Conservation (phyloP, 2,888 invertebrate genomes). For the Andrena marginata region DNA sequence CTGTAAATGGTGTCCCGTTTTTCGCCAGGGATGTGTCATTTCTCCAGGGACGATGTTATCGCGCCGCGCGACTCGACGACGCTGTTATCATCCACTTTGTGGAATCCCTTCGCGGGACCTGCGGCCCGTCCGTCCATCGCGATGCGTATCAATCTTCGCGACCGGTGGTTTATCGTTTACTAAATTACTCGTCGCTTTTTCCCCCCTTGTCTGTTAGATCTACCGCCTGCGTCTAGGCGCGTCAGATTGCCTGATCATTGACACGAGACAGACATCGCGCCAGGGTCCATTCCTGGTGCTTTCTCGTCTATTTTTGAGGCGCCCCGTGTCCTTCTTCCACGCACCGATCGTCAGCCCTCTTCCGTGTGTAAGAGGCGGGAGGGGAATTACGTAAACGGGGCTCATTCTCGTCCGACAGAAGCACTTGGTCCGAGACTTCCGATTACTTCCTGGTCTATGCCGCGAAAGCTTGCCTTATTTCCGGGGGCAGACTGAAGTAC, state of each 20-base stretch:
- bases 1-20: conserved; percentile 29
- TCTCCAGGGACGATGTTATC: conserved; percentile 41
- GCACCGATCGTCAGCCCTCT: not conserved
- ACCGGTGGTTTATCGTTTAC: conserved; percentile 18
- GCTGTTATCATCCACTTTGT: conserved; percentile 28
- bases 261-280: conserved; percentile 23
- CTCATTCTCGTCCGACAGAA: too few species aligned
- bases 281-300: conserved; percentile 18
- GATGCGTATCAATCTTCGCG: conserved; percentile 22
- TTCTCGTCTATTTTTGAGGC: conserved; percentile 39
- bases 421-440: too few species aligned
- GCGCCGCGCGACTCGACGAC: conserved; percentile 4
- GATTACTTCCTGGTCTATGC: not conserved
- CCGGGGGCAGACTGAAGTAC: not conserved
- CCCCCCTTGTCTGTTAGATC: conserved; percentile 7
- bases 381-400: conserved; percentile 27
- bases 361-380: not conserved
- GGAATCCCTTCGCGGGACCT: conserved; percentile 17
- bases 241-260: conserved; percentile 28
- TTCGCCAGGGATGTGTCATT: conserved; percentile 28
- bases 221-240: not conserved
- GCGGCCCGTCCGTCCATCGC: not conserved
- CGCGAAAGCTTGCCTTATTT: not conserved
- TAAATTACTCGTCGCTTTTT: conserved; percentile 30
- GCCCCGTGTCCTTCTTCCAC: not conserved